A percentile compares a stretch with the other conserved stretches of the same genome.
Conservation (phyloP, 2,113 vertebrate species). For the Marmota monax region DNA sequence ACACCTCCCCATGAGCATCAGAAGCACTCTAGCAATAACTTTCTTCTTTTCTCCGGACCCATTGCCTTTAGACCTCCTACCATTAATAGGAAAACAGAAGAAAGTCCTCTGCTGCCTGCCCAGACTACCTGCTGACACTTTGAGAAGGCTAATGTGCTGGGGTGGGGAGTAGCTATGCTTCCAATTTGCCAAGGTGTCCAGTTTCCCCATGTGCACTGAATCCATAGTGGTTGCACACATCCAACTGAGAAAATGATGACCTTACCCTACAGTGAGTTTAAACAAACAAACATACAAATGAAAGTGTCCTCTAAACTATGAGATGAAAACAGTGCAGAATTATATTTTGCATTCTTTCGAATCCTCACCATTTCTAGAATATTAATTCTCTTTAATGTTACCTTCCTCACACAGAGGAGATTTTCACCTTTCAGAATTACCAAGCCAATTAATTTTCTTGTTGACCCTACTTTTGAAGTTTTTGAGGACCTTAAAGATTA, state of each 20-base stretch:
- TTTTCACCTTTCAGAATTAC: neutral
- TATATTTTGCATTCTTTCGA: neutral
- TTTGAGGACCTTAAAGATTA: neutral
- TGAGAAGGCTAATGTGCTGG: neutral
- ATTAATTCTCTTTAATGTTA: neutral
- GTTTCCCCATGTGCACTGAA: neutral
- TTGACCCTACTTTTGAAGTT: neutral
- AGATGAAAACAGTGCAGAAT: neutral
- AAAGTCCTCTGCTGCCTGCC: slow-evolving; percentile 13
- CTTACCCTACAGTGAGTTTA: neutral
- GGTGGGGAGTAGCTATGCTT: neutral
- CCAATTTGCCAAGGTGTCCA: neutral
- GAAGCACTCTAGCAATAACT: slow-evolving; percentile 35
- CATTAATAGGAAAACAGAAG: neutral
- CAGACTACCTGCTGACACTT: slow-evolving; percentile 8
- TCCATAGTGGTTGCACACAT: neutral
- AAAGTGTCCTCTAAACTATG: neutral
- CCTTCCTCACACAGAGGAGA: neutral
- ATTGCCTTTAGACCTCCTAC: slow-evolving; percentile 52
- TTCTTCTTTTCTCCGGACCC: neutral
- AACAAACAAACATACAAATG: neutral
- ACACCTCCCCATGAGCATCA: slow-evolving; percentile 34
- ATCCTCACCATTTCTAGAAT: neutral
- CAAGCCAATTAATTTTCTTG: neutral
- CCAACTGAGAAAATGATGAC: neutral